A percentile compares a stretch with the other conserved stretches of the same genome.
phyloP scores from a whole-genome alignment of 2,113 vertebrate genomes.

The Nothoprocta pentlandii region DNA sequence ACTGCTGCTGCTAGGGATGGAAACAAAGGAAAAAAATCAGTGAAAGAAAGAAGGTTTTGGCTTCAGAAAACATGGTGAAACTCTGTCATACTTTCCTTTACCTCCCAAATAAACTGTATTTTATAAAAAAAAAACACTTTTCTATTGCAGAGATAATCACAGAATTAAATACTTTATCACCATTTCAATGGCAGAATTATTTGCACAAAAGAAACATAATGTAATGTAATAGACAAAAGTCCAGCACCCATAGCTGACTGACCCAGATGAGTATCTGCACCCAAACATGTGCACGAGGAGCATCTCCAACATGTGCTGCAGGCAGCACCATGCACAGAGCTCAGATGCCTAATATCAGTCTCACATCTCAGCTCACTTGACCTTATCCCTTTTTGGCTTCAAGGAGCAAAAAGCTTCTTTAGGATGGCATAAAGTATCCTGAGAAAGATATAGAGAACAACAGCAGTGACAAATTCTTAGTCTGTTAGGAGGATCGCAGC shows the following conservation, averaged over 20 bases:
- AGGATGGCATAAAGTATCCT: neutral
- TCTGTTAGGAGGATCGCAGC: neutral
- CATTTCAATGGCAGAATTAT: neutral
- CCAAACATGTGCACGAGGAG: accelerated
- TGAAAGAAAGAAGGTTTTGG: neutral
- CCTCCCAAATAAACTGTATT: neutral
- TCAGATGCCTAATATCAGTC: too few species aligned
- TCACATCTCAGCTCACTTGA: accelerated
- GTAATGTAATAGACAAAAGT: neutral
- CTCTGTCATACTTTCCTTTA: neutral
- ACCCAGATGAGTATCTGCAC: neutral
- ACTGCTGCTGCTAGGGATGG: neutral
- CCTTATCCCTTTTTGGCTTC: neutral
- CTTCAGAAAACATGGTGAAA: neutral
- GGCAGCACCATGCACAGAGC: accelerated
- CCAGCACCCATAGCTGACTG: accelerated
- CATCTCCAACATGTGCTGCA: neutral
- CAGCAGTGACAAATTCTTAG: neutral
- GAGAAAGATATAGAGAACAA: neutral
- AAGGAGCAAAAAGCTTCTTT: neutral
- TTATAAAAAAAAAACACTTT: neutral
- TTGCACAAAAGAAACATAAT: neutral
- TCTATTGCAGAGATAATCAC: neutral
- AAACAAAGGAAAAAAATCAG: neutral
- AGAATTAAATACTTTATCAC: neutral